A percentile compares a stretch with the other conserved stretches of the same genome.
phyloP scores from a whole-genome alignment of 2,888 invertebrate species.

The Eilema depressum region DNA sequence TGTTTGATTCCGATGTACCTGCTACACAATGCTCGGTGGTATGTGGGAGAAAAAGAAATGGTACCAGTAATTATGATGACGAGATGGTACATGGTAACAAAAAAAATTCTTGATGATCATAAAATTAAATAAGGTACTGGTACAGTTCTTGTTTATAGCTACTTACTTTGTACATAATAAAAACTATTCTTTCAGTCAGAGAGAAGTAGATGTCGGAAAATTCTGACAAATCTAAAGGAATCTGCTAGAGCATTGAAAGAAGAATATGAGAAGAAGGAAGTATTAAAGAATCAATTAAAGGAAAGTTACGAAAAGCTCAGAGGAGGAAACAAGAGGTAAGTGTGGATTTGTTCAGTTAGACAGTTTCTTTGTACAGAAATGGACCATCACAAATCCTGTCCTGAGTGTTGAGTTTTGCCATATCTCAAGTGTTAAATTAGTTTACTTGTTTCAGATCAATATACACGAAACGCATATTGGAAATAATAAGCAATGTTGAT shows the following conservation, averaged over 20 bases:
- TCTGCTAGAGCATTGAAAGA: conserved; percentile 77
- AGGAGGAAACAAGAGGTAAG: conserved; percentile 80
- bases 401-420: neutral
- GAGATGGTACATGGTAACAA: too few species aligned
- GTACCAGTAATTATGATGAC: too few species aligned
- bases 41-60: too few species aligned
- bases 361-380: too few species aligned
- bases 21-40: too few species aligned
- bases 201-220: conserved; percentile 70
- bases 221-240: conserved; percentile 70
- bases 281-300: conserved; percentile 87
- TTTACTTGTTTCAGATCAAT: conserved; percentile 88
- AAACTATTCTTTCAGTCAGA: conserved; percentile 66
- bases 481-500: conserved; percentile 97
- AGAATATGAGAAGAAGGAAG: conserved; percentile 85
- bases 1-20: neutral
- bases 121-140: too few species aligned
- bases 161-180: too few species aligned
- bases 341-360: neutral
- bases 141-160: too few species aligned
- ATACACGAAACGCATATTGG: conserved; percentile 96
- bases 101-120: too few species aligned
- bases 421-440: neutral
- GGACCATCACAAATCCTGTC: neutral
- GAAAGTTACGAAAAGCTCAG: conserved; percentile 88